A percentile compares a stretch with the other conserved stretches of the same genome.
These are phyloP conservation scores for Dryoscopus gambensis DNA, from an alignment of 2,113 vertebrate genomes.

Conservation along the genomic window DNA sequence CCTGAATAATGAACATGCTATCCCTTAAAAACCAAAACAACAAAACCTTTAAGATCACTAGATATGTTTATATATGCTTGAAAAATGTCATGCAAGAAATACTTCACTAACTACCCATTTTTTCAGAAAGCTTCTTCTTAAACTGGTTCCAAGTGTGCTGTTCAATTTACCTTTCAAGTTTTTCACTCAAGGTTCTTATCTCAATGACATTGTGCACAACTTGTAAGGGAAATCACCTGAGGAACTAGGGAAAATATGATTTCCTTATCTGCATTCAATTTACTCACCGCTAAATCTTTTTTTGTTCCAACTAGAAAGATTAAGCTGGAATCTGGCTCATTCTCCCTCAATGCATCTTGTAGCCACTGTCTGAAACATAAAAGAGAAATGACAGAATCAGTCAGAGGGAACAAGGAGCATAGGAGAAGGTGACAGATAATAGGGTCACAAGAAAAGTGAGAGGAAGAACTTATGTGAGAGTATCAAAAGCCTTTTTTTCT, in stretches of 20 bases:
- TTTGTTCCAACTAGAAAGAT: conserved; percentile 89
- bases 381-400: neutral
- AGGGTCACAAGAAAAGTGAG: neutral
- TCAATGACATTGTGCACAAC: neutral
- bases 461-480: neutral
- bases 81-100: neutral
- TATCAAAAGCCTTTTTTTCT: neutral
- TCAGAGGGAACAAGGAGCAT: neutral
- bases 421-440: neutral
- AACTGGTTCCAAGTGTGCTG: neutral
- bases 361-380: conserved; percentile 82
- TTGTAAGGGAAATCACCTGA: neutral
- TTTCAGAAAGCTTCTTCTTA: neutral
- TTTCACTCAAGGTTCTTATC: neutral
- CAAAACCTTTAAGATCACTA: neutral
- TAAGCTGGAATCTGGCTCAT: conserved; percentile 78
- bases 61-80: neutral
- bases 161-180: neutral
- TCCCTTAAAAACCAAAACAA: neutral
- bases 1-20: neutral
- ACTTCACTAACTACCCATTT: neutral
- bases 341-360: conserved; percentile 83
- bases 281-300: conserved; percentile 85
- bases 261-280: neutral
- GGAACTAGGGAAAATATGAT: neutral